These are phyloP conservation scores for Colletes gigas DNA, from an alignment of 1,140 invertebrate genomes.

Conservation along the genomic window DNA sequence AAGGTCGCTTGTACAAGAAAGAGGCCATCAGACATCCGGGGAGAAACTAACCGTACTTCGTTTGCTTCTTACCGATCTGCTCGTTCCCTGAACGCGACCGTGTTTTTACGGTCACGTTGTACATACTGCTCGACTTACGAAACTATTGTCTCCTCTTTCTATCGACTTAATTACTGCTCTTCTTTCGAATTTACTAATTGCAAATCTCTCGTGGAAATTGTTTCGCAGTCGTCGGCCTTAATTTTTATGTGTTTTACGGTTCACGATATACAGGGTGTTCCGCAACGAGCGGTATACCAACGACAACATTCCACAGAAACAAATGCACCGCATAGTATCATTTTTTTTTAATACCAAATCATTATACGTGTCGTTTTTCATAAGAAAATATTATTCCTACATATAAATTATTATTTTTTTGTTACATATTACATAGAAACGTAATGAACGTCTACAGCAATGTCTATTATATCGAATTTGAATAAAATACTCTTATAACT, in stretches of 20 bases:
- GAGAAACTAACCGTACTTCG: slow-evolving; percentile 79
- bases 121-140: background rate
- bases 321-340: too few species aligned
- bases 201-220: background rate
- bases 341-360: too few species aligned
- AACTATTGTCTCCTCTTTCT: slow-evolving; percentile 7
- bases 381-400: too few species aligned
- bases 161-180: background rate
- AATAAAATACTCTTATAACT: too few species aligned
- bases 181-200: background rate
- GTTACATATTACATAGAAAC: too few species aligned
- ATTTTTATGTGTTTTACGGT: background rate
- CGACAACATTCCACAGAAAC: too few species aligned
- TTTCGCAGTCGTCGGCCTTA: background rate
- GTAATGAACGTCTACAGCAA: too few species aligned
- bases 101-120: slow-evolving; percentile 51
- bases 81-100: slow-evolving; percentile 15
- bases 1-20: slow-evolving; percentile 76
- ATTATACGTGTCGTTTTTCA: too few species aligned
- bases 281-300: too few species aligned
- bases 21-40: slow-evolving; percentile 78
- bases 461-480: too few species aligned
- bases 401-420: too few species aligned
- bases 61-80: slow-evolving; percentile 48
- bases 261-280: background rate